A percentile compares a stretch with the other conserved stretches of the same genome.
Conservation (phyloP, 1,140 invertebrate species). For the Hyles vespertilio region DNA sequence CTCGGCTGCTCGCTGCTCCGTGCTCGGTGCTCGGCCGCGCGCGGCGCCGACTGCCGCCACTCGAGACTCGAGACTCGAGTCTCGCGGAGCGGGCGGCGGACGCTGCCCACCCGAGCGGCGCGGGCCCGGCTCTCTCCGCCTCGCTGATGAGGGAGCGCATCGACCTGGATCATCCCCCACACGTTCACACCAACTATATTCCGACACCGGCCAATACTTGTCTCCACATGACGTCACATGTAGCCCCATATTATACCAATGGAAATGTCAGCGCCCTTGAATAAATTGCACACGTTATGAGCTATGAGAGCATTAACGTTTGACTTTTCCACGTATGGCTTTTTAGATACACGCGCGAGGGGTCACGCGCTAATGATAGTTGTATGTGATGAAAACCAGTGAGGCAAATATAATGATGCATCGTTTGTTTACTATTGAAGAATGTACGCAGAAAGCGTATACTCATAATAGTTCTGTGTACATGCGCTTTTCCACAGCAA, state of each 20-base stretch:
- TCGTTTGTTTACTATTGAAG: too few relatives aligned
- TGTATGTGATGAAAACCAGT: too few relatives aligned
- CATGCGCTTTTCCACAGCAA: too few relatives aligned
- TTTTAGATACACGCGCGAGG: too few relatives aligned
- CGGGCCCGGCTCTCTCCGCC: slow-evolving; percentile 24
- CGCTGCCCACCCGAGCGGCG: slow-evolving; percentile 31
- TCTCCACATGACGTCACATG: slow-evolving; percentile 12
- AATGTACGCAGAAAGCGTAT: too few relatives aligned
- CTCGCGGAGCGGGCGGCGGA: slow-evolving; percentile 17
- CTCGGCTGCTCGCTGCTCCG: slow-evolving; percentile 1
- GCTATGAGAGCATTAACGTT: too few relatives aligned
- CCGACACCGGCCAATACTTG: slow-evolving; percentile 8
- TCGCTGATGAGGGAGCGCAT: slow-evolving; percentile 37
- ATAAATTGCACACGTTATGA: not conserved
- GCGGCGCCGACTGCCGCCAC: not conserved
- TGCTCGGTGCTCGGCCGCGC: slow-evolving; percentile 9
- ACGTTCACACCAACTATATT: slow-evolving; percentile 41
- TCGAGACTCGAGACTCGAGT: not conserved
- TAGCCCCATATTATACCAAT: slow-evolving; percentile 12
- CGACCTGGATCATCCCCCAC: slow-evolving; percentile 57
- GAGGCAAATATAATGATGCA: too few relatives aligned
- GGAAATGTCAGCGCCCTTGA: slow-evolving; percentile 14
- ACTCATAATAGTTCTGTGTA: too few relatives aligned
- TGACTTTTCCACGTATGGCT: too few relatives aligned
- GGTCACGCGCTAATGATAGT: too few relatives aligned